These are phyloP conservation scores for Oreonectes daqikongensis DNA, from an alignment of 2,797 vertebrate genomes.

Conservation along the genomic window DNA sequence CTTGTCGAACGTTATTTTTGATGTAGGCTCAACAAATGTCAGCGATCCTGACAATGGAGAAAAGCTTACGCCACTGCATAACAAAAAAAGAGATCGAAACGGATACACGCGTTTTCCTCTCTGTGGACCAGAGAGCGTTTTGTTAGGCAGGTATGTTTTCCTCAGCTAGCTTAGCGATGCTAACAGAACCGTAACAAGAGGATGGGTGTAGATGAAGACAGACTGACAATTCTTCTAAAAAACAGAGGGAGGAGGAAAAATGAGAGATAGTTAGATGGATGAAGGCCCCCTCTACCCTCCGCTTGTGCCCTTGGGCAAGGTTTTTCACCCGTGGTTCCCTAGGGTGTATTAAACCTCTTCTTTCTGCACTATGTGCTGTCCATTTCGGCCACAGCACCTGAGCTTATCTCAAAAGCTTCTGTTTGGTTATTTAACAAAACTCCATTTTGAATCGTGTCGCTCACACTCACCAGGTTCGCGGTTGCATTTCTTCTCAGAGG, in stretches of 20 bases:
- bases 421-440: slow-evolving; percentile 38
- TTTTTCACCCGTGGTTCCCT: slow-evolving; percentile 55
- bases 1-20: slow-evolving; percentile 7
- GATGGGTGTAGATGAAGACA: slow-evolving; percentile 22
- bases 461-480: slow-evolving; percentile 62
- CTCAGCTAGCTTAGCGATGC: slow-evolving; percentile 1
- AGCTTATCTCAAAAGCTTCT: not conserved
- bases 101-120: not conserved
- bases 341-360: slow-evolving; percentile 40
- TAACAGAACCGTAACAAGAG: slow-evolving; percentile 19
- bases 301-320: slow-evolving; percentile 54
- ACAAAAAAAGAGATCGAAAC: slow-evolving; percentile 8
- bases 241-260: slow-evolving; percentile 39
- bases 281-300: slow-evolving; percentile 57
- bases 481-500: slow-evolving; percentile 60
- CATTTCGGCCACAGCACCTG: slow-evolving; percentile 36
- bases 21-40: slow-evolving; percentile 25
- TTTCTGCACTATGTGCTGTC: not conserved
- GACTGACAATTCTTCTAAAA: slow-evolving; percentile 42
- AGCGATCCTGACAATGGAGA: not conserved
- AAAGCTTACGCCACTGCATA: not conserved
- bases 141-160: slow-evolving; percentile 2
- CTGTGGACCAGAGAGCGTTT: slow-evolving; percentile 7
- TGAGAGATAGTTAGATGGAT: slow-evolving; percentile 53
- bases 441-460: slow-evolving; percentile 43